Conservation (phyloP, 92 coral and sea anemone genomes). For the Bergia sp. region DNA sequence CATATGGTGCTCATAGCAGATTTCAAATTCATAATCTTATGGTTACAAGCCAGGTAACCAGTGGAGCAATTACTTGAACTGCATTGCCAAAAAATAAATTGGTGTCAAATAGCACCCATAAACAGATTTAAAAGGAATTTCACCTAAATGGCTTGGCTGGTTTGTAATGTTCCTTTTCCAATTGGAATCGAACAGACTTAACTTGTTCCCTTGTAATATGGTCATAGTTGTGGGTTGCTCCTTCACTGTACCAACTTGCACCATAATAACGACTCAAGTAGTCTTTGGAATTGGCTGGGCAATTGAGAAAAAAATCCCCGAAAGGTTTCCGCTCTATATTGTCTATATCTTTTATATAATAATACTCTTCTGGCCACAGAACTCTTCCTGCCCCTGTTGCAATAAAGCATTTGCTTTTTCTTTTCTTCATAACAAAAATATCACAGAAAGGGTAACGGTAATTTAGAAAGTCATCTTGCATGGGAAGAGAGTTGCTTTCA, state of each 20-base stretch:
- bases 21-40: no score
- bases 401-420: constrained; percentile 19
- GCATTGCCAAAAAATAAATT: not conserved
- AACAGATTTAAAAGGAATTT: not conserved
- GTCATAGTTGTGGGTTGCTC: constrained; percentile 70
- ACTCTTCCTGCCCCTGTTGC: constrained; percentile 49
- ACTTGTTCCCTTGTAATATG: constrained; percentile 49
- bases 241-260: constrained; percentile 54
- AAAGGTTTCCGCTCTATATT: constrained; percentile 57
- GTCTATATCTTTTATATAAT: constrained; percentile 56
- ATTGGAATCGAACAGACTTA: constrained; percentile 54
- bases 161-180: constrained; percentile 57
- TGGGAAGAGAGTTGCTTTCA: constrained; percentile 50
- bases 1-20: no score
- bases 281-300: constrained; percentile 70
- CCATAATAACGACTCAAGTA: constrained; percentile 69
- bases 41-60: not conserved
- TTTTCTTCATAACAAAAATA: constrained; percentile 68
- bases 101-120: not conserved
- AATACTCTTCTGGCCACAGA: constrained; percentile 70
- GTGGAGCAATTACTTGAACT: no score
- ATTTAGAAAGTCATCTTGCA: constrained; percentile 32
- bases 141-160: constrained; percentile 67
- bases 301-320: constrained; percentile 72
- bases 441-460: constrained; percentile 78